Conservation (phyloP, 2,888 invertebrate genomes). For the Xylocampa areola region DNA sequence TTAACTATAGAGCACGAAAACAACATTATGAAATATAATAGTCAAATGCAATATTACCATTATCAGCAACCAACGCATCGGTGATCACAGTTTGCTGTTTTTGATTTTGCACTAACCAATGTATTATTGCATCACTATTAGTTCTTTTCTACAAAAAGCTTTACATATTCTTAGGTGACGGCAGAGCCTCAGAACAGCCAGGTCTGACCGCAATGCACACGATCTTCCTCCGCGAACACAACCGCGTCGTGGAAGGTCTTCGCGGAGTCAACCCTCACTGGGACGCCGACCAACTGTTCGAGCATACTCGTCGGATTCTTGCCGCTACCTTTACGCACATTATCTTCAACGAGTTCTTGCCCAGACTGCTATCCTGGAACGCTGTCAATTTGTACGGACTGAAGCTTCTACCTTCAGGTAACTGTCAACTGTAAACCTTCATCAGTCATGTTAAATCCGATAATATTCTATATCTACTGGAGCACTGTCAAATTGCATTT, state of each 20-base stretch:
- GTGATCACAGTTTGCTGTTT: too few relatives aligned
- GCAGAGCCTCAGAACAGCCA: slow-evolving; percentile 97
- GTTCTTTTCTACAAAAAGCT: too few relatives aligned
- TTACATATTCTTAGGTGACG: slow-evolving; percentile 90
- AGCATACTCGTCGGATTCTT: slow-evolving; percentile 94
- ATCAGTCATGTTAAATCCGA: neutral
- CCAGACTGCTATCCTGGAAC: slow-evolving; percentile 96
- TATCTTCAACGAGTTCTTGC: slow-evolving; percentile 97
- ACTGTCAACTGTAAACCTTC: neutral
- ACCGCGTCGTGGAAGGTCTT: slow-evolving; percentile 94
- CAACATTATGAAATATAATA: too few relatives aligned
- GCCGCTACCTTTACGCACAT: slow-evolving; percentile 95
- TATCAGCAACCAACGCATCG: too few relatives aligned
- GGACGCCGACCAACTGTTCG: slow-evolving; percentile 96
- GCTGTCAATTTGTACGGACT: slow-evolving; percentile 96
- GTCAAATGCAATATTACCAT: too few relatives aligned
- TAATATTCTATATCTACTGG: too few relatives aligned
- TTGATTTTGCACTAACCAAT: too few relatives aligned
- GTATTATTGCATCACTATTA: too few relatives aligned
- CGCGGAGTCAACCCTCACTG: slow-evolving; percentile 96
- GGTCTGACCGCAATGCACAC: slow-evolving; percentile 97
- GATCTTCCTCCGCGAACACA: slow-evolving; percentile 96
- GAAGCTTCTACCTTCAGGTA: slow-evolving; percentile 93
- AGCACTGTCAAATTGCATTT: too few relatives aligned
- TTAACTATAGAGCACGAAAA: too few relatives aligned